Conservation (phyloP, 1,140 invertebrate species). For the Neuroterus valhalla region DNA sequence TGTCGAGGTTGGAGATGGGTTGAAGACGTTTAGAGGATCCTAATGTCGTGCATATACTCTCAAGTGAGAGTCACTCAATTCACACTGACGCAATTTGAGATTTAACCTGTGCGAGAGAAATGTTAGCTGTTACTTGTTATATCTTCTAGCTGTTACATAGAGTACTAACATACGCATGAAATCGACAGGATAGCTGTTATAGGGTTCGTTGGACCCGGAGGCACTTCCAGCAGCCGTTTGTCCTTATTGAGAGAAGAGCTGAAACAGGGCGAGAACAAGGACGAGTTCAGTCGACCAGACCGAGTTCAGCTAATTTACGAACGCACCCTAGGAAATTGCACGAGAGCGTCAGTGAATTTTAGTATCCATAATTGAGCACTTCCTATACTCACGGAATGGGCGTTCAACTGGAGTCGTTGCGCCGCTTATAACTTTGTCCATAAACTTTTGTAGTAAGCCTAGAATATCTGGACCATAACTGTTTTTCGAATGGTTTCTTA, state of each 20-base stretch:
- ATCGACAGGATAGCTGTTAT: not conserved
- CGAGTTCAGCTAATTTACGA: conserved; percentile 23
- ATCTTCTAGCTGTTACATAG: not conserved
- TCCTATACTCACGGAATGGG: conserved; percentile 1
- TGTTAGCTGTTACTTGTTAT: not conserved
- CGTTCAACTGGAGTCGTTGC: conserved; percentile 8
- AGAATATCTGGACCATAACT: not conserved
- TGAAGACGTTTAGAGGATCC: conserved; percentile 15
- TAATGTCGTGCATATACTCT: conserved; percentile 1
- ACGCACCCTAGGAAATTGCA: conserved; percentile 28
- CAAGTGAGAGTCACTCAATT: conserved; percentile 7
- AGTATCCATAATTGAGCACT: conserved; percentile 30
- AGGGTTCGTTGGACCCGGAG: not conserved
- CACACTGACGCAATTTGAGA: not conserved
- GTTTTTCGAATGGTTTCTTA: not conserved
- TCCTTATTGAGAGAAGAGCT: conserved; percentile 12
- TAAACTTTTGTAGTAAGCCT: conserved; percentile 6
- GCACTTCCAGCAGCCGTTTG: conserved; percentile 11
- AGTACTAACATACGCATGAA: not conserved
- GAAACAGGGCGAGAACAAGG: conserved; percentile 1
- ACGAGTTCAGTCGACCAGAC: conserved; percentile 26
- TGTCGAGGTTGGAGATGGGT: conserved; percentile 8
- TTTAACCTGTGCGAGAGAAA: not conserved
- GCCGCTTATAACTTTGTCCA: conserved; percentile 6
- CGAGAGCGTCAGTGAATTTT: conserved; percentile 28